Conservation (phyloP, 1,140 invertebrate species). For the Varroa destructor region DNA sequence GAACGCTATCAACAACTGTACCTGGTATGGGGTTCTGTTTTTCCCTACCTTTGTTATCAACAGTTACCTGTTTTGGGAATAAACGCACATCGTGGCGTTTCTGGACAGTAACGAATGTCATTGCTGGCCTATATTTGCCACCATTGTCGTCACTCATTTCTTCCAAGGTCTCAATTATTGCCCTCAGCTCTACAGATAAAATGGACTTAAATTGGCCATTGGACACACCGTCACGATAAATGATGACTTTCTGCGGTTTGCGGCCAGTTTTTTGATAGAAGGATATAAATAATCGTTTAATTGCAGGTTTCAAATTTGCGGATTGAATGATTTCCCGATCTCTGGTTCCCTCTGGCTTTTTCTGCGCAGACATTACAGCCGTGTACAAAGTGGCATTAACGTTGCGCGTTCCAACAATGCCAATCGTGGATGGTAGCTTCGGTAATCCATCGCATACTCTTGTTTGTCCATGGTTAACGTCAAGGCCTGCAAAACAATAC, state of each 20-base stretch:
- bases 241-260: conserved; percentile 40
- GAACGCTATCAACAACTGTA: conserved; percentile 62
- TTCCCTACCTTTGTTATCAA: not conserved
- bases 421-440: conserved; percentile 7
- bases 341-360: not conserved
- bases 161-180: conserved; percentile 31
- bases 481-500: conserved; percentile 19
- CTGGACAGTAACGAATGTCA: conserved; percentile 36
- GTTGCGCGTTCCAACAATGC: not conserved
- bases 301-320: not conserved
- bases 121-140: conserved; percentile 26
- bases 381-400: conserved; percentile 4
- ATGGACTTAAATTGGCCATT: conserved; percentile 42
- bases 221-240: conserved; percentile 44
- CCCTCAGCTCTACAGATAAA: conserved; percentile 32
- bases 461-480: conserved; percentile 18
- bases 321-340: conserved; percentile 1
- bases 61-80: conserved; percentile 10
- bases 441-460: not conserved
- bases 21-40: conserved; percentile 60
- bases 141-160: not conserved
- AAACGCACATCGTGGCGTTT: conserved; percentile 34
- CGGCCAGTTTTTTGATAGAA: conserved; percentile 30
- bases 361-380: not conserved
- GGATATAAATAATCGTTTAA: conserved; percentile 11